Evolutionary conservation across 2,888 invertebrate genomes (phyloP).

Genomic region (Phytoseiulus persimilis): DNA sequence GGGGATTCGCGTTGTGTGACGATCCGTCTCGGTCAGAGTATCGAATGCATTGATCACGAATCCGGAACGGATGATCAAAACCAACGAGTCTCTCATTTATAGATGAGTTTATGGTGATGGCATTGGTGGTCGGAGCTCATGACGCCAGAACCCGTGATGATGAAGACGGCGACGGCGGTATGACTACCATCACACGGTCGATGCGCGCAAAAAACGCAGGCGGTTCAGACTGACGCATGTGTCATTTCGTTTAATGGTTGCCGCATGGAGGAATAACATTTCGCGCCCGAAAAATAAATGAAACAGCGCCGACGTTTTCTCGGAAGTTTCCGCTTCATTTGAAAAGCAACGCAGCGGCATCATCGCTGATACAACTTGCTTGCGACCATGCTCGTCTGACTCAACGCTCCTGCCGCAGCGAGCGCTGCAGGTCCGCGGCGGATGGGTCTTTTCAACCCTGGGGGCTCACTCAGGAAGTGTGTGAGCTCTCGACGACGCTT

Average conservation of each 20-base stretch:
- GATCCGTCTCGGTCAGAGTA: no score
- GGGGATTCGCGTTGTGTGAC: no score
- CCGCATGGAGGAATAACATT: background rate
- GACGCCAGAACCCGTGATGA: background rate
- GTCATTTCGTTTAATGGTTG: background rate
- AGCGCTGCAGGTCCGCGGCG: background rate
- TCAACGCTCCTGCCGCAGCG: background rate
- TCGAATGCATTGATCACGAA: no score
- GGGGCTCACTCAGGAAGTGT: background rate
- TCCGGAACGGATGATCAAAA: no score
- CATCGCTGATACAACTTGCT: conserved; percentile 5
- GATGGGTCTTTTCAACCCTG: background rate
- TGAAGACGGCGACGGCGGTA: background rate
- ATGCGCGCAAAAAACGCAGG: background rate
- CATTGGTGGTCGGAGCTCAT: background rate
- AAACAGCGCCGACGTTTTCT: background rate
- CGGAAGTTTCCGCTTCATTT: background rate
- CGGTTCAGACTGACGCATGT: background rate
- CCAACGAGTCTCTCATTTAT: background rate
- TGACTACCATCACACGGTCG: background rate
- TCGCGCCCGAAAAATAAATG: background rate
- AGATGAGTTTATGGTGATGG: background rate
- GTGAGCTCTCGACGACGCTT: background rate
- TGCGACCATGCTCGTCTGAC: background rate
- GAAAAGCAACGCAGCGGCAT: background rate